Base-by-base conservation (phyloP, 2,797 vertebrate species). In the Oryzias sinensis region DNA sequence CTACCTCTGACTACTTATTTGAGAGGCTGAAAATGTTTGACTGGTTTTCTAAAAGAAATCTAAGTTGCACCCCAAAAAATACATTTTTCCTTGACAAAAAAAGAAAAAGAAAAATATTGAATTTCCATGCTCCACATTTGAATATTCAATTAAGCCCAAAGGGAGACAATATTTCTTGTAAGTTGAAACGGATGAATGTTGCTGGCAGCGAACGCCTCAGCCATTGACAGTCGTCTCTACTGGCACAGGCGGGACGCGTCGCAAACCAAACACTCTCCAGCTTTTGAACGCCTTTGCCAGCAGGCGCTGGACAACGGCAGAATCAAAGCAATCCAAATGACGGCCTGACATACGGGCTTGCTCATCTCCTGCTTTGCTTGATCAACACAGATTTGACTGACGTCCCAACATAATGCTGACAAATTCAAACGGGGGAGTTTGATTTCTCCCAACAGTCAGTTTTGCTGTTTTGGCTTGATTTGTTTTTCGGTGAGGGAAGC, bases 331-430 rank as follows among this genome's bases (percentile, higher is more conserved):
- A 69, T 79, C 76, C 72, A 76, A 82, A 73, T 60, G 62, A 76
- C 65, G 57, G 74, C 77, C 62, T 72, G 74, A 83, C 82, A 88
- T 83, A 78, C 65, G 78, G 76, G 65, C 79, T 18, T 74, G 68
- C 61, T 85, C 72, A 77, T 81, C 74, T 86, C 76, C 70, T 62
- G 80, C 74, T 80, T 77, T 79, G 65, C 68, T 79, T 72, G 68
- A 89, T 86, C 74, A 82, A 85, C 87, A 87, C 79, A 84, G 77
- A 87, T 74, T 74, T 79, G 75, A 76, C 82, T 79, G 75, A 81
- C 77, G 68, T 58, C 76, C 81, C 78, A 65, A 64, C 68, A 64
- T 75, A 83, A 83, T 86, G 79, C 71, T 75, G 73, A 68, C 69
- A 63, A 68, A 76, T 73, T 66, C 5, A 5, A 76, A 78, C 59